Conservation (phyloP, 2,113 vertebrate genomes). For the Phylloscopus whistleri region DNA sequence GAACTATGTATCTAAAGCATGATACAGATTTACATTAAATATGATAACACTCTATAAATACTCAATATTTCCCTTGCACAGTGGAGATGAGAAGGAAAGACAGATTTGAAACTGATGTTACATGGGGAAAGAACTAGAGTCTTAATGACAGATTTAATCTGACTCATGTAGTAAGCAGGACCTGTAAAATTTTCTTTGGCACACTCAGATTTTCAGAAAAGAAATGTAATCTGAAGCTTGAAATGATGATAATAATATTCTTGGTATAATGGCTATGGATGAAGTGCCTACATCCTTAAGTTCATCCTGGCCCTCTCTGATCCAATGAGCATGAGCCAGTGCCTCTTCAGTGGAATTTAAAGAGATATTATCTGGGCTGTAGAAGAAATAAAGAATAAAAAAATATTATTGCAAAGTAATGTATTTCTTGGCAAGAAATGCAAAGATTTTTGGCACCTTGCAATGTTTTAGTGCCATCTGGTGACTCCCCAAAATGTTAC, state of each 20-base stretch:
- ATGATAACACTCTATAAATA: background rate
- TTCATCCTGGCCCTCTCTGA: background rate
- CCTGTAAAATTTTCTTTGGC: background rate
- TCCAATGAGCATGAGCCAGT: background rate
- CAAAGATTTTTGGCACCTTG: constrained; percentile 45
- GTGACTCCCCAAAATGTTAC: constrained; percentile 65
- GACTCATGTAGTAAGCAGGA: background rate
- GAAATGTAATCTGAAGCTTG: background rate
- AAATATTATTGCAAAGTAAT: background rate
- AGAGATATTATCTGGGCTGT: background rate
- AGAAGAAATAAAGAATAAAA: background rate
- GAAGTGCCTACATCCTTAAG: background rate
- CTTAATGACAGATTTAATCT: background rate
- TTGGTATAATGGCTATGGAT: background rate
- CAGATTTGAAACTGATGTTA: background rate
- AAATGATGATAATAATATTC: background rate
- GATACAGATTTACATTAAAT: background rate
- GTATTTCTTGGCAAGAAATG: constrained; percentile 52
- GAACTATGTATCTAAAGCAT: background rate
- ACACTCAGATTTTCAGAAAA: background rate
- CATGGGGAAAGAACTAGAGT: background rate
- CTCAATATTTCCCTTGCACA: background rate
- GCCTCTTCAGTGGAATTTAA: background rate
- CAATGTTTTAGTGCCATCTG: constrained; percentile 70
- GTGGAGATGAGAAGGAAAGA: background rate